These are phyloP conservation scores for Drosophila pullipes DNA, from an alignment of 2,888 invertebrate species.

Conservation along the genomic window DNA sequence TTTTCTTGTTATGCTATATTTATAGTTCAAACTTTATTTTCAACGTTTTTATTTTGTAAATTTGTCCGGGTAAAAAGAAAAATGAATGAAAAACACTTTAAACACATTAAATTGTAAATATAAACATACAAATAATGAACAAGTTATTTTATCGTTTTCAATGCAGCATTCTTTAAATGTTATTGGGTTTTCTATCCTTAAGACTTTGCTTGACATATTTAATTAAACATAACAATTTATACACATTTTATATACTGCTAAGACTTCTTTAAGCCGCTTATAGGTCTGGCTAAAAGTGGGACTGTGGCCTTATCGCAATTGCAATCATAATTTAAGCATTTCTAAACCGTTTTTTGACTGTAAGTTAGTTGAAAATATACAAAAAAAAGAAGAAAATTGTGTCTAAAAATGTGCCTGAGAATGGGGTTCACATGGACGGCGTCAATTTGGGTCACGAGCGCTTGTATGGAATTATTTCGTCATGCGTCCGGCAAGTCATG, in stretches of 20 bases:
- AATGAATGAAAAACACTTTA: too few species aligned
- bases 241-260: background rate
- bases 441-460: conserved; percentile 36
- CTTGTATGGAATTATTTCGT: conserved; percentile 52
- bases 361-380: conserved; percentile 3
- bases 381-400: background rate
- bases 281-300: background rate
- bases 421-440: conserved; percentile 16
- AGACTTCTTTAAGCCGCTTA: background rate
- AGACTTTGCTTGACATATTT: background rate
- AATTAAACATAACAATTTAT: background rate
- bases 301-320: background rate
- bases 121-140: too few species aligned
- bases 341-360: background rate
- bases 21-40: too few species aligned
- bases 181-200: too few species aligned
- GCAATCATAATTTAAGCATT: background rate
- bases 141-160: too few species aligned
- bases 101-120: too few species aligned
- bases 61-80: too few species aligned
- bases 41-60: too few species aligned
- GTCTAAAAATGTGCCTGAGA: conserved; percentile 5
- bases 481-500: conserved; percentile 41
- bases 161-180: too few species aligned
- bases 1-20: background rate